These are phyloP conservation scores for Porites lutea DNA, from an alignment of 64 coral and sea anemone species.

Conservation along the genomic window DNA sequence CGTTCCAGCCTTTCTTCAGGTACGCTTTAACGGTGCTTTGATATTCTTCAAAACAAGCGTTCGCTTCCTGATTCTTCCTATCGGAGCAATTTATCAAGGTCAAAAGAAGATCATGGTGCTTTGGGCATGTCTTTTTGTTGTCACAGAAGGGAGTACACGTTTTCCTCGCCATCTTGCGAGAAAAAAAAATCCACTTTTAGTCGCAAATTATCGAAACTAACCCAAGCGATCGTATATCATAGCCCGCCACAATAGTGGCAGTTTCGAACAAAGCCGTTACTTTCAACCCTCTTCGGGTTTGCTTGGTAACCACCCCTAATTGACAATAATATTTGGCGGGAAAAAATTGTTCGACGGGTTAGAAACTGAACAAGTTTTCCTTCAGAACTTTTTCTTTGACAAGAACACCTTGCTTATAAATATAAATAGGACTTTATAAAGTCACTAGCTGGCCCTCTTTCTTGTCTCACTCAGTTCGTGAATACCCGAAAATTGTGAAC, in stretches of 20 bases:
- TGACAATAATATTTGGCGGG: no score
- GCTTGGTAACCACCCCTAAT: slow-evolving; percentile 17
- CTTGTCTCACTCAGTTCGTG: no score
- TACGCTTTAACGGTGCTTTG: not conserved
- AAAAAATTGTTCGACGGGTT: no score
- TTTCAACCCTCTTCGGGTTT: no score
- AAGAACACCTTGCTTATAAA: no score
- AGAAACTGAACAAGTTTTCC: no score
- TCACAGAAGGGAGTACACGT: slow-evolving; percentile 51
- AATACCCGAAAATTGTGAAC: no score
- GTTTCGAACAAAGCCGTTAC: not conserved
- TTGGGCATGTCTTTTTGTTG: slow-evolving; percentile 4
- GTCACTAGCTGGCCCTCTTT: no score
- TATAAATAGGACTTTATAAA: no score
- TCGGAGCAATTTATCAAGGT: not conserved
- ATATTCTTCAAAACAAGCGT: not conserved
- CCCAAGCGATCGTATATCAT: not conserved
- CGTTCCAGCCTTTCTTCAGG: slow-evolving; percentile 64
- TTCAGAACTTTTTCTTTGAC: no score
- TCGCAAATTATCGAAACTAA: not conserved
- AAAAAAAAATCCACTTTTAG: not conserved
- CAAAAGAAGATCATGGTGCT: slow-evolving; percentile 52
- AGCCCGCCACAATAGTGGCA: not conserved
- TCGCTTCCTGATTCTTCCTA: not conserved
- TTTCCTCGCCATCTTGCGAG: slow-evolving; percentile 42